Percentiles rank a stretch among this genome's conserved stretches.
These are phyloP conservation scores for Andrena camellia DNA, from an alignment of 2,888 invertebrate genomes.

Conservation along the genomic window DNA sequence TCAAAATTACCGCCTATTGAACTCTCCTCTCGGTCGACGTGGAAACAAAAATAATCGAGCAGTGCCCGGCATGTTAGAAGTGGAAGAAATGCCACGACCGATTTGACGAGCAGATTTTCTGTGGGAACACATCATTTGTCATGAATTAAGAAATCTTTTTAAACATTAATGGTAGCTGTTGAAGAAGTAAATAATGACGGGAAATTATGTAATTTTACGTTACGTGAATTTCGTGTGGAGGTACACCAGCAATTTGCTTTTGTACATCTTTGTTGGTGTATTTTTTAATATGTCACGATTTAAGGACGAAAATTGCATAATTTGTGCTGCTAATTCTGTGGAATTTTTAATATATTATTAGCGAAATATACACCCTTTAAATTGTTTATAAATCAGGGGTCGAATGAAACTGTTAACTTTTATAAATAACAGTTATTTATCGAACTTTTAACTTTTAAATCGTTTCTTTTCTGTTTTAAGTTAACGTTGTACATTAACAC, in stretches of 20 bases:
- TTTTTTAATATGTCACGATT: not conserved
- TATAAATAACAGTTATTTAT: too few species aligned
- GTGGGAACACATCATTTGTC: too few species aligned
- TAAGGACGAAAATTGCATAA: not conserved
- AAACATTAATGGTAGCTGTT: not conserved
- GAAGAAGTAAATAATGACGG: not conserved
- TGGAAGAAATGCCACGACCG: not conserved
- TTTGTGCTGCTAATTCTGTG: not conserved
- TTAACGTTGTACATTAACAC: too few species aligned
- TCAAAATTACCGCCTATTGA: not conserved
- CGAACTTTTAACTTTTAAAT: too few species aligned
- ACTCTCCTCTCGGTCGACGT: not conserved
- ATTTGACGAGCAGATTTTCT: not conserved
- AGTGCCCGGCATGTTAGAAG: not conserved
- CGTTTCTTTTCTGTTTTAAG: too few species aligned
- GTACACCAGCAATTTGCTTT: not conserved
- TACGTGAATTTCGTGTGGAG: not conserved
- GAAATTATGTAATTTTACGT: conserved; percentile 1
- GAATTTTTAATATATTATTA: not conserved
- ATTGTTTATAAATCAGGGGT: not conserved
- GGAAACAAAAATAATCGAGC: not conserved
- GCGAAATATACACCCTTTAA: not conserved
- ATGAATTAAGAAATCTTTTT: not conserved
- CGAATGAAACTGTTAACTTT: too few species aligned
- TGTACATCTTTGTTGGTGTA: not conserved